Base-by-base conservation (phyloP, 2,797 vertebrate species). In the Zalophus californianus region DNA sequence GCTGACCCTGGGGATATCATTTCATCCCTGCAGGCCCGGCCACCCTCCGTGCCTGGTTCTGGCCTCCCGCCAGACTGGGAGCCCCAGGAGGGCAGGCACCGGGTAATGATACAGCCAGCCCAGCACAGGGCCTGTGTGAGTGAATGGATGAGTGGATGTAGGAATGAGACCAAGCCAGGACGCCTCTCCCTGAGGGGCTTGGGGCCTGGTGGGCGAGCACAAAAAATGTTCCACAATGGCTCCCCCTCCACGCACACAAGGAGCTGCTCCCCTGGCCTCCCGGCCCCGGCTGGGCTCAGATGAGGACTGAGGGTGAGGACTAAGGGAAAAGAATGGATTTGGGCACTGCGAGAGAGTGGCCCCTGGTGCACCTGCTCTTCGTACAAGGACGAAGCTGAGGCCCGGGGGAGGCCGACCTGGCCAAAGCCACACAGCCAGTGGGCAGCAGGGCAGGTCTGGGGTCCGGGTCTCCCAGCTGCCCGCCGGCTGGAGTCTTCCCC, bases 1-100 rank as follows among this genome's bases (percentile, higher is more conserved):
- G 73, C 41, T 44, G 60, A 25, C 21, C 29, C n/a, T 0, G 0
- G 48, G 21, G 64, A 8, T 15, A 3, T 13, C 86, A 15, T 29
- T 29, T 87, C n/a, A 0, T 15, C 68, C 64, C 73, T 60, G 56
- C 18, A 73, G 64, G 77, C 35, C 75, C 12, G 41, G n/a, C 16
- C 44, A 32, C 58, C 72, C 0, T 32, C 77, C 18, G 2, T 70
- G 41, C 38, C 85, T 83, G 82, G 25, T 56, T 96, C 41, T 75
- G 89, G 77, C 32, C 52, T 91, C 58, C 86, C 25, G 15, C 62
- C 56, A 62, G 58, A 60, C 20, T 0, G 11, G 44, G 48, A 77
- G 41, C 25, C 68, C 48, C 21, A 27, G 64, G 56, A 56, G 78
- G n/a, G 38, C 14, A 88, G 70, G 75, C 13, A 21, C 25, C 0